Conservation (phyloP, 2,888 invertebrate species). For the Archips crataeganus region DNA sequence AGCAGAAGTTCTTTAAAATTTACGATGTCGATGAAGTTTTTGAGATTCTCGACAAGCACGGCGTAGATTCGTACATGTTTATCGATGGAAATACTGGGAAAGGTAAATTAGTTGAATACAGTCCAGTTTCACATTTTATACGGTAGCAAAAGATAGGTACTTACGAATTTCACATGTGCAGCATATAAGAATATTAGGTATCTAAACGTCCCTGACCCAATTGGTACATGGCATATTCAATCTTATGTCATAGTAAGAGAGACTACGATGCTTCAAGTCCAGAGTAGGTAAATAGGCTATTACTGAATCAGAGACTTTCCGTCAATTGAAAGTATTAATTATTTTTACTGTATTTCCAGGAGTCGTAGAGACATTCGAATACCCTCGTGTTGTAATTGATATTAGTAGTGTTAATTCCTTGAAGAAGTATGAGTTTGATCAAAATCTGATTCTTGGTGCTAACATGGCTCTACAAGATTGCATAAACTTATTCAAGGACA, state of each 20-base stretch:
- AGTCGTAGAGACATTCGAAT: slow-evolving; percentile 63
- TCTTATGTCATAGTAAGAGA: too few relatives aligned
- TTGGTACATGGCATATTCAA: too few relatives aligned
- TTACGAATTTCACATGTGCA: too few relatives aligned
- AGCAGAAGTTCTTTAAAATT: slow-evolving; percentile 79
- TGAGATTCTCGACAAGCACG: slow-evolving; percentile 69
- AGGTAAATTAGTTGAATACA: slow-evolving; percentile 76
- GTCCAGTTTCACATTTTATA: too few relatives aligned
- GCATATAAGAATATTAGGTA: too few relatives aligned
- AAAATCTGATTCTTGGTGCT: slow-evolving; percentile 84
- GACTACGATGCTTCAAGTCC: too few relatives aligned
- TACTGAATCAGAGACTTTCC: too few relatives aligned
- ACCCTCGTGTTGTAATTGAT: slow-evolving; percentile 68
- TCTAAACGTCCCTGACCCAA: too few relatives aligned
- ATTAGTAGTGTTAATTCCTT: slow-evolving; percentile 67
- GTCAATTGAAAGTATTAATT: too few relatives aligned
- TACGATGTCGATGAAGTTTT: slow-evolving; percentile 78
- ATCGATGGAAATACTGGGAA: slow-evolving; percentile 90
- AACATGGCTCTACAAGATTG: slow-evolving; percentile 85
- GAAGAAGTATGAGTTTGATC: slow-evolving; percentile 64
- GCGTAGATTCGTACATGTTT: slow-evolving; percentile 82
- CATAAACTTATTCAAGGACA: slow-evolving; percentile 76
- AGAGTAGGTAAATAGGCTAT: too few relatives aligned
- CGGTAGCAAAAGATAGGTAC: too few relatives aligned
- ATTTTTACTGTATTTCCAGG: slow-evolving; percentile 52